A percentile compares a stretch with the other conserved stretches of the same genome.
These are phyloP conservation scores for Notarius quadriscutis DNA, from an alignment of 2,113 vertebrate species.

Conservation along the genomic window DNA sequence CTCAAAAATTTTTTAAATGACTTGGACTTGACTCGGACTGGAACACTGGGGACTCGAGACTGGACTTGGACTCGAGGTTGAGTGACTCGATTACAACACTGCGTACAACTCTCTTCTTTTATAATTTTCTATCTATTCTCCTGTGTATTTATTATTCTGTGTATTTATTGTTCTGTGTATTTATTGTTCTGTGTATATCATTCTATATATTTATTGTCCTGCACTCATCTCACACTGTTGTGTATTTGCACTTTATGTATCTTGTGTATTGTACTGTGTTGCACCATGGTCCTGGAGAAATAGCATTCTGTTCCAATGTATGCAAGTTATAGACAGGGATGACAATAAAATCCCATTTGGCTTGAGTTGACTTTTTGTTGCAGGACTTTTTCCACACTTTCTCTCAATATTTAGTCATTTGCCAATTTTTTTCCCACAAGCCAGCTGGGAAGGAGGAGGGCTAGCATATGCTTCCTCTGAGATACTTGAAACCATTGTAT, in stretches of 20 bases:
- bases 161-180: background rate
- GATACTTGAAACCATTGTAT: no score
- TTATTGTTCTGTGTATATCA: background rate
- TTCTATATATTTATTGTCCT: background rate
- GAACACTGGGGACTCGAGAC: no score
- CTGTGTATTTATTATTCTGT: background rate
- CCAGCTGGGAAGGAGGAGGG: background rate
- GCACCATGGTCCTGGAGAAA: background rate
- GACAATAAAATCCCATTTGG: background rate
- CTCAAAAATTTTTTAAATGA: no score
- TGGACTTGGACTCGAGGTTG: no score
- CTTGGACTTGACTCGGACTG: no score
- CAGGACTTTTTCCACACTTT: background rate
- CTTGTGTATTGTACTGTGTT: background rate
- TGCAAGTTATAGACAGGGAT: background rate
- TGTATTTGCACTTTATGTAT: background rate
- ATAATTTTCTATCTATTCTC: background rate
- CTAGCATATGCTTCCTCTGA: no score
- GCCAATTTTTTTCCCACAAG: background rate
- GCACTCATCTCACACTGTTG: background rate
- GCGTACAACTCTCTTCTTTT: background rate
- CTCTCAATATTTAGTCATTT: background rate
- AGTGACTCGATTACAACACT: no score
- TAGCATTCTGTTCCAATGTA: background rate
- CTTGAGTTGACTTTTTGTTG: background rate